Evolutionary conservation across 2,797 vertebrate species (phyloP).

Genomic region (Scyliorhinus canicula): DNA sequence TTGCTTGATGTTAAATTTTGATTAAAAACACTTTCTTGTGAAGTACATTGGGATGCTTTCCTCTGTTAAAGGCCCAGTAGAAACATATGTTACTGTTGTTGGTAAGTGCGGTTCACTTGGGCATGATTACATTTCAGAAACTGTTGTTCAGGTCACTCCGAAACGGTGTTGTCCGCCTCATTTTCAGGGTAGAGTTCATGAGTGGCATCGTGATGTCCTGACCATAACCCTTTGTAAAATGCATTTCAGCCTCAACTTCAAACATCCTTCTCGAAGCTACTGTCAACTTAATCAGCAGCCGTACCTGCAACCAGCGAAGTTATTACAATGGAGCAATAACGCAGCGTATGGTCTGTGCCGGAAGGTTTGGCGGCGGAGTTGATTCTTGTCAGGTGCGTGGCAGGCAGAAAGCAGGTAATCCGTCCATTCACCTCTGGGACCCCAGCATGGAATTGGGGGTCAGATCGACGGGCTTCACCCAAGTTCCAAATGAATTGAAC

Average conservation of each 20-base stretch:
- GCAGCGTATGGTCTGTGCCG: slow-evolving; percentile 80
- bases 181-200: too few species aligned
- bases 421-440: not conserved
- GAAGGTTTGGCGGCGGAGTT: slow-evolving; percentile 69
- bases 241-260: not conserved
- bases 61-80: not conserved
- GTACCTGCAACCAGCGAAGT: slow-evolving; percentile 62
- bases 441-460: not conserved
- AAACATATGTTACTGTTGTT: not conserved
- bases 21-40: too few species aligned
- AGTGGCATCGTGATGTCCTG: too few species aligned
- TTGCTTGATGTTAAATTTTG: too few species aligned
- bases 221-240: not conserved
- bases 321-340: slow-evolving; percentile 69
- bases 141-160: not conserved
- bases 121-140: not conserved
- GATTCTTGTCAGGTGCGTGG: slow-evolving; percentile 82
- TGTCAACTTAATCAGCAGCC: slow-evolving; percentile 66
- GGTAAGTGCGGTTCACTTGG: not conserved
- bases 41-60: not conserved
- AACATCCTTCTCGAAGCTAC: slow-evolving; percentile 57
- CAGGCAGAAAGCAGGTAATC: not conserved
- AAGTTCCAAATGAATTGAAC: too few species aligned
- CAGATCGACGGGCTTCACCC: not conserved
- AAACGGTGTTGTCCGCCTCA: not conserved